Conservation (phyloP, 2,113 vertebrate species). For the Larimichthys polyactis region DNA sequence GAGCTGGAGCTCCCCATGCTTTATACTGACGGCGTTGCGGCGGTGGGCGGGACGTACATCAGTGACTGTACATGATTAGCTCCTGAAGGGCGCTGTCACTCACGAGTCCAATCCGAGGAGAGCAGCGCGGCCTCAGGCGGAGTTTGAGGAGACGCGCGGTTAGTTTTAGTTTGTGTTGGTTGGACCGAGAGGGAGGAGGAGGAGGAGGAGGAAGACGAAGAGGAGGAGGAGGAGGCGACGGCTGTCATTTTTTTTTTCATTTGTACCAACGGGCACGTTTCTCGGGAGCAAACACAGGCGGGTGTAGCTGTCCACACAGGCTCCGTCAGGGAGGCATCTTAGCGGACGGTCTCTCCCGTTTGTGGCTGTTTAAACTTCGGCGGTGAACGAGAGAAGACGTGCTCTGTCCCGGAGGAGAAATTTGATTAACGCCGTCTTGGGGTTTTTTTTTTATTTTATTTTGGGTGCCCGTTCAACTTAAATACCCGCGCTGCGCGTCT, state of each 20-base stretch:
- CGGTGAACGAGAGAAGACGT: neutral
- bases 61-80: constrained; percentile 38
- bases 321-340: constrained; percentile 35
- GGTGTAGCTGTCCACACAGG: constrained; percentile 49
- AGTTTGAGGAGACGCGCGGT: constrained; percentile 80
- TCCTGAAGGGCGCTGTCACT: constrained; percentile 50
- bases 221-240: constrained; percentile 61
- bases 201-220: constrained; percentile 54
- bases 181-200: constrained; percentile 71
- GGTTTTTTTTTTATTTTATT: neutral
- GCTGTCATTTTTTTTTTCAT: constrained; percentile 73
- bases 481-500: neutral
- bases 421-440: neutral
- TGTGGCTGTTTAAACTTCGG: constrained; percentile 3
- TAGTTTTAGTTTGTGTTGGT: constrained; percentile 81
- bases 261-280: constrained; percentile 74
- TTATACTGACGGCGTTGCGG: constrained; percentile 57
- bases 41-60: constrained; percentile 61
- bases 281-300: constrained; percentile 62
- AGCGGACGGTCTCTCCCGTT: constrained; percentile 20
- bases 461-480: constrained; percentile 28
- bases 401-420: constrained; percentile 1
- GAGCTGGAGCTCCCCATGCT: neutral
- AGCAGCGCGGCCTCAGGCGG: constrained; percentile 75
- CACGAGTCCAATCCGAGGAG: constrained; percentile 59